Base-by-base conservation (phyloP, 2,888 invertebrate genomes). In the Drosophila meridiana region DNA sequence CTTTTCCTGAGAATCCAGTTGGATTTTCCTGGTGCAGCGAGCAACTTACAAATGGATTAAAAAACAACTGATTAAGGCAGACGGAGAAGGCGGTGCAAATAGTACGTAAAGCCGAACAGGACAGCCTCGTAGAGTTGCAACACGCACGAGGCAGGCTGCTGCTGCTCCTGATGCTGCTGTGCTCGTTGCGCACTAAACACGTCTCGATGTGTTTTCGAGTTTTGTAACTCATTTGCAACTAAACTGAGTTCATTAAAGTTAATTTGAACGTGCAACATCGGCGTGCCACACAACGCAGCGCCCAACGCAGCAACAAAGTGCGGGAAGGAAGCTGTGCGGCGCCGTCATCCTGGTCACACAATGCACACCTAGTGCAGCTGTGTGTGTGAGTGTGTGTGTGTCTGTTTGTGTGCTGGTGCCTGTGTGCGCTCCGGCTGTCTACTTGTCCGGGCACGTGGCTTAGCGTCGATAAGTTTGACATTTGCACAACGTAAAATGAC, bases 181-280 rank as follows among this genome's bases (percentile, higher is more conserved):
- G 71, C 69, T 73, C 73, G 69, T 63, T 79, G 87, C 48, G 55
- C 78, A 73, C 89, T 80, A 89, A 89, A 86, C 86, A 86, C 86
- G 89, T 89, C 81, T 85, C 85, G 77, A 87, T 87, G 86, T 86
- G 88, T 89, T 89, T 87, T 85, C 88, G 83, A 89, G 86, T 87
- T 87, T 87, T 87, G 86, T 87, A 87, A 87, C 86, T 87, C 86
- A 87, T 87, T 87, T 87, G 86, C 89, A 87, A 87, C 86, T 89
- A 87, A 87, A 87, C 86, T 87, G 88, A 89, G 86, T 87, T 87
- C 86, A 87, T 87, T 89, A 87, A 89, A 87, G 89, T 87, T 87
- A 87, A 87, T 87, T 87, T 85, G 88, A 87, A 87, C 89, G 88
- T 87, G 86, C 86, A 87, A 74, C 86, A 87, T 85, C 76, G 89